phyloP scores from a whole-genome alignment of 1,140 invertebrate genomes.

The Bombus confusus region DNA sequence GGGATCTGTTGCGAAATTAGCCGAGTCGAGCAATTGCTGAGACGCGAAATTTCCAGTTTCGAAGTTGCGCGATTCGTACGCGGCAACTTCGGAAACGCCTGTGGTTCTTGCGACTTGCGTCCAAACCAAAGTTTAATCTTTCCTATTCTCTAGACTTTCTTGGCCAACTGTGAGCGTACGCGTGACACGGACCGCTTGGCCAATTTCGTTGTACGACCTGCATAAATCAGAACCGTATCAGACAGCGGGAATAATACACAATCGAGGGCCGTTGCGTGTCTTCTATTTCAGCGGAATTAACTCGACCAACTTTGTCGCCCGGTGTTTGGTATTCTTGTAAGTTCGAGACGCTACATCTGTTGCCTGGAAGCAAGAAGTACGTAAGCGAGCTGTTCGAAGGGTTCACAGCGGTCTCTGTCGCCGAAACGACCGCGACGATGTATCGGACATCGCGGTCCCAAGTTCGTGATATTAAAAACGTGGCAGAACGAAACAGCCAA shows the following conservation, averaged over 20 bases:
- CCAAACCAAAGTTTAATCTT: neutral
- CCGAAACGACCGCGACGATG: too few relatives aligned
- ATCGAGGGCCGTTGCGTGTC: neutral
- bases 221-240: neutral
- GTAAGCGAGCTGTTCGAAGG: accelerated
- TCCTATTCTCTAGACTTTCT: neutral
- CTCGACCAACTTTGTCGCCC: neutral
- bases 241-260: neutral
- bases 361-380: too few relatives aligned
- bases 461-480: too few relatives aligned
- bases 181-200: neutral
- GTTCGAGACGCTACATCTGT: neutral
- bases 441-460: too few relatives aligned
- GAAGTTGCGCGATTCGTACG: neutral
- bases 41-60: neutral
- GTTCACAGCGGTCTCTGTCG: too few relatives aligned
- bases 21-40: neutral
- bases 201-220: neutral
- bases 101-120: neutral
- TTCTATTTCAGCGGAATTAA: neutral
- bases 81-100: neutral
- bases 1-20: neutral
- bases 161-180: neutral
- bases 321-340: neutral
- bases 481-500: too few relatives aligned